phyloP scores from a whole-genome alignment of 2,888 invertebrate species.

The Eupsilia transversa region DNA sequence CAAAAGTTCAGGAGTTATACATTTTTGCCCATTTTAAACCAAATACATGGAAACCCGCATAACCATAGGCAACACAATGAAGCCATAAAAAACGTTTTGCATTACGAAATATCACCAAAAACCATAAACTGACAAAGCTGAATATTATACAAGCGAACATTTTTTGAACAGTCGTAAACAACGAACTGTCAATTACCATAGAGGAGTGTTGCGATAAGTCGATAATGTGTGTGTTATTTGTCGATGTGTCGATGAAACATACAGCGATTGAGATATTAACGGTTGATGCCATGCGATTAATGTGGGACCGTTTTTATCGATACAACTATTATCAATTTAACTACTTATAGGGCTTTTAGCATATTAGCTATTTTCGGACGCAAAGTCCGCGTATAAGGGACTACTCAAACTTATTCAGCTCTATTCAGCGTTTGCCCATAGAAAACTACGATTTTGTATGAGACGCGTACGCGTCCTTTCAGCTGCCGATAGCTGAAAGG shows the following conservation, averaged over 20 bases:
- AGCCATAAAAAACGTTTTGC: slow-evolving; percentile 35
- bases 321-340: not conserved
- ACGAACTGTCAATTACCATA: slow-evolving; percentile 77
- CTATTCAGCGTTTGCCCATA: no score
- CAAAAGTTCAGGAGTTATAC: not conserved
- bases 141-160: slow-evolving; percentile 62
- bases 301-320: slow-evolving; percentile 30
- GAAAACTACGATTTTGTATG: no score
- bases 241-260: slow-evolving; percentile 31
- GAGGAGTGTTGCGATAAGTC: slow-evolving; percentile 51
- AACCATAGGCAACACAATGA: slow-evolving; percentile 35
- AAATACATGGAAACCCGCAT: slow-evolving; percentile 6
- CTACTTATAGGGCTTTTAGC: not conserved
- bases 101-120: slow-evolving; percentile 50
- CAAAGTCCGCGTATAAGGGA: no score
- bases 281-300: slow-evolving; percentile 31
- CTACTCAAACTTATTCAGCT: no score
- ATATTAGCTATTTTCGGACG: not conserved
- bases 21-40: not conserved
- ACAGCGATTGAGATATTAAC: slow-evolving; percentile 63
- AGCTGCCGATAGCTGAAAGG: no score
- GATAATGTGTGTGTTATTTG: slow-evolving; percentile 41
- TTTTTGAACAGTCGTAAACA: slow-evolving; percentile 74
- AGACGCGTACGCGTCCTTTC: no score
- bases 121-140: slow-evolving; percentile 58